These are phyloP conservation scores for Gobiocypris rarus DNA, from an alignment of 2,113 vertebrate genomes.

Conservation along the genomic window DNA sequence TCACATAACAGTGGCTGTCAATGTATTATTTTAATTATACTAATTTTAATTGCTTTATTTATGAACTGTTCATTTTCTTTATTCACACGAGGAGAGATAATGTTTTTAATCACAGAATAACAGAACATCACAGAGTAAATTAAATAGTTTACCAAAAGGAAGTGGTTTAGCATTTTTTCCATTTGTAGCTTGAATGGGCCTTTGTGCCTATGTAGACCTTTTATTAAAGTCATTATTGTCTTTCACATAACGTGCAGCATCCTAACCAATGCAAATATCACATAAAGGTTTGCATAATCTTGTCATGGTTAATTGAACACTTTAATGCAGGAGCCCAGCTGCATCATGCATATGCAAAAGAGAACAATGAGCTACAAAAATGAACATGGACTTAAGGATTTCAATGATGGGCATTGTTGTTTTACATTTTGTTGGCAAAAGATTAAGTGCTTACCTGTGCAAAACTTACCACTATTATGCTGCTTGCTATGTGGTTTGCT, in stretches of 20 bases:
- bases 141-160: background rate
- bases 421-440: background rate
- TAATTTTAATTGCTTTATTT: background rate
- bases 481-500: background rate
- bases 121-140: background rate
- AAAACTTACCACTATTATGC: background rate
- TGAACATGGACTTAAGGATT: background rate
- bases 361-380: background rate
- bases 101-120: background rate
- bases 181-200: background rate
- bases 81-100: background rate
- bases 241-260: conserved; percentile 8
- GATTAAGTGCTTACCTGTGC: background rate
- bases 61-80: background rate
- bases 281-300: conserved; percentile 12
- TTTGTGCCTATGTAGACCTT: background rate
- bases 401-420: background rate
- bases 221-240: background rate
- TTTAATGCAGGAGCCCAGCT: background rate
- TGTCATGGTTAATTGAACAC: conserved; percentile 26
- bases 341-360: conserved; percentile 42
- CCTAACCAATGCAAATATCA: conserved; percentile 13
- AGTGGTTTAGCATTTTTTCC: background rate
- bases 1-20: background rate
- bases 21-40: background rate